phyloP scores from a whole-genome alignment of 1,140 invertebrate species.

The Amphibalanus amphitrite region DNA sequence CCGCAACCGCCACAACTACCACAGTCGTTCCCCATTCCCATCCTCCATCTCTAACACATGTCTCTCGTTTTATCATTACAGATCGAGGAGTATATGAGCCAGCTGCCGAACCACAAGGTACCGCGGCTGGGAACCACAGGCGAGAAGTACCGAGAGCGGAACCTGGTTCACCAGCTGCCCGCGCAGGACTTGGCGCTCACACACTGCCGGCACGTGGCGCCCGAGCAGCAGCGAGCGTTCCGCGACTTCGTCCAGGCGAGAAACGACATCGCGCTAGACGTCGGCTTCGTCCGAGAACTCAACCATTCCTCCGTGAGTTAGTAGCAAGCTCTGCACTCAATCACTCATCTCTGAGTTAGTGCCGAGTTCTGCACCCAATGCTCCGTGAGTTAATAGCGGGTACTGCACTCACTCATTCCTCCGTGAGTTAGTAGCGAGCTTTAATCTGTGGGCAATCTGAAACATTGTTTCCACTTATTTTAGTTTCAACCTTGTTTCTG shows the following conservation, averaged over 20 bases:
- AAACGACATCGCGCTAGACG: constrained; percentile 87
- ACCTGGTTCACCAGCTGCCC: constrained; percentile 74
- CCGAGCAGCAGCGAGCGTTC: constrained; percentile 50
- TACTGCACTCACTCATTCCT: no score
- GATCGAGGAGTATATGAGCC: constrained; percentile 51
- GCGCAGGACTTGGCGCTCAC: constrained; percentile 71
- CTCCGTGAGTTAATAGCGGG: no score
- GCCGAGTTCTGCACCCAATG: no score
- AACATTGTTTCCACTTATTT: no score
- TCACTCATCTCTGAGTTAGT: constrained; percentile 30
- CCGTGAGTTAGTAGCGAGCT: no score
- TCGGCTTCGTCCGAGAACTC: constrained; percentile 47
- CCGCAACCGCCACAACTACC: no score
- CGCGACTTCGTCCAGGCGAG: constrained; percentile 77
- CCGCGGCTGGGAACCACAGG: constrained; percentile 55
- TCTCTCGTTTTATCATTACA: constrained; percentile 17
- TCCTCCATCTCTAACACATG: no score
- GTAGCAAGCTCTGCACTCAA: no score
- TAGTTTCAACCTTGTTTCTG: no score
- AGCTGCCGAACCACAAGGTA: constrained; percentile 54
- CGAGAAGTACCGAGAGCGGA: constrained; percentile 56
- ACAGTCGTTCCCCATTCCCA: no score
- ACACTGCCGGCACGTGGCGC: constrained; percentile 70
- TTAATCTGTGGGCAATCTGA: no score
- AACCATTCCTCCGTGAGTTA: constrained; percentile 20